Evolutionary conservation across 2,113 vertebrate species (phyloP).

Genomic region (Eudyptes chrysolophus): DNA sequence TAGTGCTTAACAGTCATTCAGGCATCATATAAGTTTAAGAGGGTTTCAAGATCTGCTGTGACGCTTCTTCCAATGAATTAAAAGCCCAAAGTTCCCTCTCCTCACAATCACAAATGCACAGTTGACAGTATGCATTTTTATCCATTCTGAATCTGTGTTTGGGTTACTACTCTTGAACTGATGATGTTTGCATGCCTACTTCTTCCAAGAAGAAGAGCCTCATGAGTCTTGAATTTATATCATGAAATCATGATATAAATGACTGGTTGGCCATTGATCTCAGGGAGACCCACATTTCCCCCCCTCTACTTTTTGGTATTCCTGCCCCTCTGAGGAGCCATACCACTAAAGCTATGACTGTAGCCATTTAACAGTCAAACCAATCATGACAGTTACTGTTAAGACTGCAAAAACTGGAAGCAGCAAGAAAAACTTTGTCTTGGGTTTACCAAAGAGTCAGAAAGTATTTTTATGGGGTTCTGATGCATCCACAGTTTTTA

Average conservation of each 20-base stretch:
- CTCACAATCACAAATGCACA: neutral
- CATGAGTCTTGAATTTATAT: neutral
- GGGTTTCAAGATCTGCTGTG: neutral
- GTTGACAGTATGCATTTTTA: neutral
- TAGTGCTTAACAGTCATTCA: neutral
- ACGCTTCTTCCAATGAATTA: neutral
- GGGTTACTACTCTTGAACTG: neutral
- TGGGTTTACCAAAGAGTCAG: neutral
- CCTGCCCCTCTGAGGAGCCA: neutral
- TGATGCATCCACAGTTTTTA: neutral
- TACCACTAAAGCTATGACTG: neutral
- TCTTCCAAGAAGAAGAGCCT: neutral
- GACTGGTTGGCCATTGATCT: neutral
- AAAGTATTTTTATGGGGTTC: neutral
- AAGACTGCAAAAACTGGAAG: neutral
- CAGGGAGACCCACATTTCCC: neutral
- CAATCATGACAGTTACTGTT: rapidly evolving
- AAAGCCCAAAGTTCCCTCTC: neutral
- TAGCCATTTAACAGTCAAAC: neutral
- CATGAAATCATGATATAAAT: neutral
- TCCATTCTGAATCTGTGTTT: neutral
- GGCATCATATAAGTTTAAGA: neutral
- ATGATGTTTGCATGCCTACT: neutral
- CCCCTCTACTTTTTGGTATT: neutral
- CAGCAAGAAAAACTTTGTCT: neutral